Base-by-base conservation (phyloP, 2,113 vertebrate species). In the Platysteira castanea region DNA sequence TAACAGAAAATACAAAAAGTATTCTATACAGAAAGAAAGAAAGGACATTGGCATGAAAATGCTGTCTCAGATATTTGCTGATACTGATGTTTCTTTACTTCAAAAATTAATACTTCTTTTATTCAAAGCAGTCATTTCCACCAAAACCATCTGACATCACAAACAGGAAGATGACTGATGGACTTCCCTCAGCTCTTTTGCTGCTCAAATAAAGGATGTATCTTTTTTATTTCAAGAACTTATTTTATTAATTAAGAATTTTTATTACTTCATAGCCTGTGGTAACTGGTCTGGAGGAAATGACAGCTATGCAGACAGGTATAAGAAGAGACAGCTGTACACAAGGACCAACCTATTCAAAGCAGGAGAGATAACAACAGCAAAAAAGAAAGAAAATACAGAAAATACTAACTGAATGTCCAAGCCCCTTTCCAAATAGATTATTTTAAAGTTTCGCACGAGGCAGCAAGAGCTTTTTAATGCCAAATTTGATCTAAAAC, bases 11-110 rank as follows among this genome's bases (percentile, higher is more conserved):
- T 6, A 84, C 4, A 96, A 57, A 82, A 56, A 53, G 47, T 7
- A 87, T 88, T 87, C n/a, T 81, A 31, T 37, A 69, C 10, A 37
- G 84, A 69, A 96, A 87, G 84, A 69, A 96, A 87, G 49, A 90
- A 92, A 85, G n/a, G 65, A 84, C 39, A 75, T 18, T 19, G 73
- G 16, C 57, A 60, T 70, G 33, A 59, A 75, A 70, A 68, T 15
- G 46, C 26, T 28, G 42, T 27, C 67, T 94, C 64, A 57, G 61
- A 73, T 50, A 81, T 91, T 79, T 93, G 56, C 33, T 74, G 27
- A 57, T 83, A 92, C 31, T 69, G 63, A 30, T 71, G 23, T 15
- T 96, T 89, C 61, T 69, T 83, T 53, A 75, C 27, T 76, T 95
- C 41, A 64, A 84, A 93, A 86, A 76, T 22, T 49, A 23, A 90